A percentile compares a stretch with the other conserved stretches of the same genome.
Evolutionary conservation across 2,797 vertebrate species (phyloP).

Genomic region (Sebastes nivosus): DNA sequence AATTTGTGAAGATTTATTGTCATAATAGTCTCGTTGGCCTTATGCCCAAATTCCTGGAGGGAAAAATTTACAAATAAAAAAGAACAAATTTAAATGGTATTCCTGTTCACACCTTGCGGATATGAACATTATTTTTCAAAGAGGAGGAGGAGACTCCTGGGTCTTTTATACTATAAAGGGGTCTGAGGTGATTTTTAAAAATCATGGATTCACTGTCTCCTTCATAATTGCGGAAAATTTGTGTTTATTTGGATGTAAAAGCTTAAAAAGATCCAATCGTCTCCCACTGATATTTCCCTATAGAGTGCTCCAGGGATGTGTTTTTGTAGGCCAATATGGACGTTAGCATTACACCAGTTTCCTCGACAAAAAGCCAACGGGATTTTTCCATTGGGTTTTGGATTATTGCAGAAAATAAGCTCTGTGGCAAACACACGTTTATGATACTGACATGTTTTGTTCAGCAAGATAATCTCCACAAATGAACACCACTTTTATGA

Average conservation of each 20-base stretch:
- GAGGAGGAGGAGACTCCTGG: background rate
- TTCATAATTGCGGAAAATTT: background rate
- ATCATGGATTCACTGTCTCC: background rate
- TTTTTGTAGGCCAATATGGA: too few species aligned
- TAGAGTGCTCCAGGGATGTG: too few species aligned
- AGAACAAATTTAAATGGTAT: background rate
- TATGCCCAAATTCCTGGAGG: background rate
- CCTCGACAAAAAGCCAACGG: rapidly evolving
- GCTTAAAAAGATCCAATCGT: background rate
- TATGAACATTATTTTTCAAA: background rate
- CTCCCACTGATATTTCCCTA: background rate
- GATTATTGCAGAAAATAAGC: too few species aligned
- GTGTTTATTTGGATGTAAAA: background rate
- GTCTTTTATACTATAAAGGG: background rate
- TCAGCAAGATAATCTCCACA: too few species aligned
- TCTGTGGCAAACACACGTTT: too few species aligned
- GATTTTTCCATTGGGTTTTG: too few species aligned
- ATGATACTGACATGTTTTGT: too few species aligned
- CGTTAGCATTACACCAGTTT: too few species aligned
- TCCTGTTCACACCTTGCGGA: background rate
- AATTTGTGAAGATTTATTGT: constrained; percentile 6
- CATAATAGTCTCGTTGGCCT: background rate
- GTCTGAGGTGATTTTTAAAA: background rate
- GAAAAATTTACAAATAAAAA: background rate
- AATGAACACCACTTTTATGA: too few species aligned